phyloP scores from a whole-genome alignment of 2,113 vertebrate species.

The Eolophus roseicapilla region DNA sequence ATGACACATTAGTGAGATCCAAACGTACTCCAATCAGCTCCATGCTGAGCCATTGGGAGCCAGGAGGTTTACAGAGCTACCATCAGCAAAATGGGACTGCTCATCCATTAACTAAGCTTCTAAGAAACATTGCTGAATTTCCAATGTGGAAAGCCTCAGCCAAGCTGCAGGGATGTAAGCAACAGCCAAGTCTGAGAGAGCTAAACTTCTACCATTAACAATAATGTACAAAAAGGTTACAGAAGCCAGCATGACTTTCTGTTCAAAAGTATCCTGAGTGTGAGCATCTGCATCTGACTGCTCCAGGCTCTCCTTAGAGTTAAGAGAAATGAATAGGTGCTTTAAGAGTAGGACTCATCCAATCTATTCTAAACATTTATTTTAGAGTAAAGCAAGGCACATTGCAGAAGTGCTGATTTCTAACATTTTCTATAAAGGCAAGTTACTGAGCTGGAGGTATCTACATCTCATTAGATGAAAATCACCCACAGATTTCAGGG shows the following conservation, averaged over 20 bases:
- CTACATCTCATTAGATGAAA: neutral
- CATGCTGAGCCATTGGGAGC: neutral
- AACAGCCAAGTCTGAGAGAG: neutral
- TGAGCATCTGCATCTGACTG: neutral
- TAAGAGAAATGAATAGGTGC: neutral
- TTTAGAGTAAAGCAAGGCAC: neutral
- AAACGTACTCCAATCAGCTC: neutral
- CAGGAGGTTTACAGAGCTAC: neutral
- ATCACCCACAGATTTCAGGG: neutral
- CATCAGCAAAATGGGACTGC: neutral
- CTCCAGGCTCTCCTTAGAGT: neutral
- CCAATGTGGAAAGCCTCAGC: neutral
- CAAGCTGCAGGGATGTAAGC: neutral
- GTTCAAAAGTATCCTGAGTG: fast-evolving
- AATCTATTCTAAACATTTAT: neutral
- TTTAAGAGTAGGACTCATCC: neutral
- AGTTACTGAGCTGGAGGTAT: neutral
- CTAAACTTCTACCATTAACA: neutral
- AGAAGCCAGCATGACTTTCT: neutral
- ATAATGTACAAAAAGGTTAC: neutral
- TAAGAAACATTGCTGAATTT: neutral
- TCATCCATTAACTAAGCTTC: neutral
- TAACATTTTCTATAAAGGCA: neutral
- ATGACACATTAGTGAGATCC: neutral
- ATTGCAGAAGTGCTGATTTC: neutral